Evolutionary conservation across 2,888 invertebrate species (phyloP).

Genomic region (Alviniconcha strummeri): DNA sequence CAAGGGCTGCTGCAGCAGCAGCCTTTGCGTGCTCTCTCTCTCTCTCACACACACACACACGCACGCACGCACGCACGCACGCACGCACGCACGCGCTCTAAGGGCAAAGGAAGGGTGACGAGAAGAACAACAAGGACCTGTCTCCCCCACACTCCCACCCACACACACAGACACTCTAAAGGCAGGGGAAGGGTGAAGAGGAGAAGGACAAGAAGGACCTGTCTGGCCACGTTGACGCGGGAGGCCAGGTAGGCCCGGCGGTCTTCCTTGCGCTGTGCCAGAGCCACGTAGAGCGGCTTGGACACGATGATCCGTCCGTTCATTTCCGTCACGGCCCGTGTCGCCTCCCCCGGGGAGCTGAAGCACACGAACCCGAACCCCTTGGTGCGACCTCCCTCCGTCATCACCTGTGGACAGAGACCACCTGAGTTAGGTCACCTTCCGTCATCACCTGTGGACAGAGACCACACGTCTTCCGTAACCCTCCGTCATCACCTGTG

Average conservation of each 20-base stretch:
- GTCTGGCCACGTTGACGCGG: conserved; percentile 25
- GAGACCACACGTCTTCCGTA: not conserved
- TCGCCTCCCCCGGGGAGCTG: conserved; percentile 97
- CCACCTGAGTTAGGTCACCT: not conserved
- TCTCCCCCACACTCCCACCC: too few relatives aligned
- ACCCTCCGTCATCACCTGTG: too few relatives aligned
- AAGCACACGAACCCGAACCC: conserved; percentile 99
- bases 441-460: not conserved
- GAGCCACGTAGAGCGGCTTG: conserved; percentile 98
- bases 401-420: conserved; percentile 48
- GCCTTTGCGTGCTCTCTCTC: too few relatives aligned
- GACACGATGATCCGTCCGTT: conserved; percentile 97
- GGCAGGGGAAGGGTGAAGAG: too few relatives aligned
- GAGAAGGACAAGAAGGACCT: not conserved
- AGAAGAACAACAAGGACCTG: too few relatives aligned
- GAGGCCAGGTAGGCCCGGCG: conserved; percentile 95
- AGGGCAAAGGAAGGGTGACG: too few relatives aligned
- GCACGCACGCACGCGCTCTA: too few relatives aligned
- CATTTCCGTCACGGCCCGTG: conserved; percentile 99
- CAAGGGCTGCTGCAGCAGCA: too few relatives aligned
- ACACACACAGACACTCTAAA: too few relatives aligned
- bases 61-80: not conserved
- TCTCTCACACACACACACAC: not conserved
- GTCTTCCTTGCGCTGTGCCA: conserved; percentile 99
- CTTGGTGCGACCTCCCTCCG: conserved; percentile 73